Evolutionary conservation across 2,113 vertebrate genomes (phyloP), one percentile per base, ranked within the genome.

Genomic region (Stictonetta naevosa): DNA sequence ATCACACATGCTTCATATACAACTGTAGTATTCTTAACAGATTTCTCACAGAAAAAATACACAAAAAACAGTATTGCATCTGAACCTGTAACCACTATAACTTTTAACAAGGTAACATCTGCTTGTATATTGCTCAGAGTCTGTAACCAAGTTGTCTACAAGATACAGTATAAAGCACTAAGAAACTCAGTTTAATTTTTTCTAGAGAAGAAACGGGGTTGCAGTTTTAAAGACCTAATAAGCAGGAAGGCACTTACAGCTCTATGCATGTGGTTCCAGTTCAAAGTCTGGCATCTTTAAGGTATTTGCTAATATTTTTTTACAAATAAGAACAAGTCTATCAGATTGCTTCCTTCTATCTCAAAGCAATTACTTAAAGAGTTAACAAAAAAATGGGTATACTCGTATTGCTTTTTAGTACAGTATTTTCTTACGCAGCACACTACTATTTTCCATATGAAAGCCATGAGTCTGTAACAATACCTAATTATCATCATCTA

Each of bases 381-480:
- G 17, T 68, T 95, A 95, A 86, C 10, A 36, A 17, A 60, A 74
- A 83, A 10, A 83, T n/a, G 73, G 36, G 52, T 64, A 25, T 58
- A 76, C 19, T 48, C 0, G 0, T 19, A 38, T 6, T 58, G 42
- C 3, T 79, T 83, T 92, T 59, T 34, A 71, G 31, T 48, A 5
- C 13, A 59, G 26, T 56, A n/a, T 69, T 81, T 76, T 91, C 67
- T 75, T 67, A 69, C 2, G 23, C 48, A 85, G 62, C 68, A 68
- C 29, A 77, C 19, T 44, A 19, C 11, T 62, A 74, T 93, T 95
- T 95, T 84, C 84, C 91, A 86, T 33, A 86, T 8, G 13, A 91
- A 85, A 95, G n/a, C 31, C 74, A n/a, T 3, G 2, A 88, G 25
- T 71, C 59, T 92, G 81, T 88, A 95, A 96, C 89, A 95, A 96